A percentile compares a stretch with the other conserved stretches of the same genome.
These are phyloP conservation scores for Tapirus indicus DNA, from an alignment of 2,797 vertebrate genomes.

Conservation along the genomic window DNA sequence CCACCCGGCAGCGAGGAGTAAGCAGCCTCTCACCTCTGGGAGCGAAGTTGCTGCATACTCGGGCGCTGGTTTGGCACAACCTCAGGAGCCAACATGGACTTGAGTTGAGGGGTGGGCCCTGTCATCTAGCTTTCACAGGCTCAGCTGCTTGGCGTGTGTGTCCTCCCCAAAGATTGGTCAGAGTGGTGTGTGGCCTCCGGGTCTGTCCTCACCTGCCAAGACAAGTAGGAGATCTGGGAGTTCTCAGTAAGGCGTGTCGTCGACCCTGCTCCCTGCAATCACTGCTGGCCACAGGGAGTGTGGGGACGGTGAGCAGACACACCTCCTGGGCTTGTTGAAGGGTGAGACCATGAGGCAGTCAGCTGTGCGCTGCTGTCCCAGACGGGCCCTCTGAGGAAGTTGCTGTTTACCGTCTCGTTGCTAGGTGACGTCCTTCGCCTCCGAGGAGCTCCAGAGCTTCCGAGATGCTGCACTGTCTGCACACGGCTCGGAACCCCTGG, in stretches of 20 bases:
- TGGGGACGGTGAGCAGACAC: rapidly evolving
- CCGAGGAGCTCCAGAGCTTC: slow-evolving; percentile 91
- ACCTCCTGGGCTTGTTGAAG: neutral
- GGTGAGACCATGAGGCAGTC: neutral
- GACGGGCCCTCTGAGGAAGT: rapidly evolving
- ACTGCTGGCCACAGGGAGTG: rapidly evolving
- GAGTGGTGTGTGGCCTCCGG: rapidly evolving
- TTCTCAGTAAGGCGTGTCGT: neutral
- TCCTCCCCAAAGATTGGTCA: rapidly evolving
- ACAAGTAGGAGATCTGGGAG: too few relatives aligned
- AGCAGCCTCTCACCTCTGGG: neutral
- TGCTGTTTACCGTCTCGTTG: slow-evolving; percentile 25
- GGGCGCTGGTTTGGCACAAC: neutral
- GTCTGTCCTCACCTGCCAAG: too few relatives aligned
- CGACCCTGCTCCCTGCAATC: neutral
- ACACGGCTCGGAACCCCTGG: slow-evolving; percentile 16
- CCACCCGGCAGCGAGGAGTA: rapidly evolving
- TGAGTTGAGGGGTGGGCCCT: rapidly evolving
- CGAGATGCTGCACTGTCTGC: slow-evolving; percentile 80
- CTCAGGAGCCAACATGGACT: neutral
- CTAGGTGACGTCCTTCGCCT: slow-evolving; percentile 93
- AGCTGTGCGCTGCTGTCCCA: rapidly evolving
- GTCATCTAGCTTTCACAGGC: neutral
- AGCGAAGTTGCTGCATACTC: neutral
- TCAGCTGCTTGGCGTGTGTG: neutral